phyloP scores from a whole-genome alignment of 2,888 invertebrate genomes.

The Celastrina argiolus region DNA sequence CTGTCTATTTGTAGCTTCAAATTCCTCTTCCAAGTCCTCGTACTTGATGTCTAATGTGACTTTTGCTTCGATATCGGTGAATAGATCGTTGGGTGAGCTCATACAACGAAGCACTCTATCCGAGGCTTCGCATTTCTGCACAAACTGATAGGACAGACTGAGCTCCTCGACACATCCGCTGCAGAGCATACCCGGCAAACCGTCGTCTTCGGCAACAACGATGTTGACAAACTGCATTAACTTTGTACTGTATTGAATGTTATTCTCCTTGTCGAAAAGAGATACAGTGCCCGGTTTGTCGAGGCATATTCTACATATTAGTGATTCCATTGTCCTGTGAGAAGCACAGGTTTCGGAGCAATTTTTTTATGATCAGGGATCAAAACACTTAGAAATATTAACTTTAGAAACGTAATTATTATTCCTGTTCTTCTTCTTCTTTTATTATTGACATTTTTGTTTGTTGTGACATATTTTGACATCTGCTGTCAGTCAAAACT shows the following conservation, averaged over 20 bases:
- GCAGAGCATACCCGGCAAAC: constrained; percentile 58
- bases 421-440: too few species aligned
- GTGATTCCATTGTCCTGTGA: constrained; percentile 30
- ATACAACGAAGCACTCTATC: constrained; percentile 53
- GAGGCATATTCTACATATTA: constrained; percentile 61
- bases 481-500: too few species aligned
- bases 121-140: constrained; percentile 56
- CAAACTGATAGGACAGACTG: constrained; percentile 51
- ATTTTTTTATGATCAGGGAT: background rate
- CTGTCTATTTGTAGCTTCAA: constrained; percentile 32
- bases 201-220: constrained; percentile 53
- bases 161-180: constrained; percentile 53
- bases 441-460: constrained; percentile 1
- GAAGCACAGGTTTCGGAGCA: too few species aligned
- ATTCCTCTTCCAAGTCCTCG: constrained; percentile 42
- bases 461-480: constrained; percentile 30
- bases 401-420: too few species aligned
- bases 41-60: constrained; percentile 36
- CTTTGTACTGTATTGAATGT: constrained; percentile 51
- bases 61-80: constrained; percentile 33
- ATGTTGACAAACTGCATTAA: constrained; percentile 58
- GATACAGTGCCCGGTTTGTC: constrained; percentile 51
- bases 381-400: constrained; percentile 33
- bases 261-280: constrained; percentile 48
- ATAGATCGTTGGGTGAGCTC: constrained; percentile 37